Conservation (phyloP, 1,140 invertebrate species). For the Drosophila melanogaster region DNA sequence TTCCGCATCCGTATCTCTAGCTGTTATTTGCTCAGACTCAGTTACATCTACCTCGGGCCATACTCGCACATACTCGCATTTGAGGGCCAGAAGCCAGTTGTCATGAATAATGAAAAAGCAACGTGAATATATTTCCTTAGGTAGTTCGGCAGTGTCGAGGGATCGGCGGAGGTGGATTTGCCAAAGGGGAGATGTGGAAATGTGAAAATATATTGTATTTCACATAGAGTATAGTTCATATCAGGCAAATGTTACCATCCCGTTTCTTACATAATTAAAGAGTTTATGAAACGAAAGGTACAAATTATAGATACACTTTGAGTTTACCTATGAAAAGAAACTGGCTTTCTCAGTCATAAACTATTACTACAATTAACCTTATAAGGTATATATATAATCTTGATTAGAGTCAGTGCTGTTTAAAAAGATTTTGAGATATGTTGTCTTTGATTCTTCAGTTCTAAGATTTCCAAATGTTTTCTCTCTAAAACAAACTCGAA, state of each 20-base stretch:
- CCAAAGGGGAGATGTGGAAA: neutral
- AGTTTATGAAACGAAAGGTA: neutral
- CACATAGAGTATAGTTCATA: conserved; percentile 1
- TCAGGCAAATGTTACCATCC: conserved; percentile 10
- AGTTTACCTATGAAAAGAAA: neutral
- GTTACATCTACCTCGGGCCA: conserved; percentile 60
- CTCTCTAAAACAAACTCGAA: neutral
- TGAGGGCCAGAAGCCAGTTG: conserved; percentile 68
- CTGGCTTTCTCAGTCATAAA: no score
- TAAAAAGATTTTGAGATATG: no score
- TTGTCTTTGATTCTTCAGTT: no score
- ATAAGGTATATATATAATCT: no score
- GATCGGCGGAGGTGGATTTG: neutral
- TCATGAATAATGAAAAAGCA: conserved; percentile 82
- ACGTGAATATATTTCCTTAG: conserved; percentile 76
- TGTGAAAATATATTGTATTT: conserved; percentile 1
- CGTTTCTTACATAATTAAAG: conserved; percentile 18
- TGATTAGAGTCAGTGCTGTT: no score
- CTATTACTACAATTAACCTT: no score
- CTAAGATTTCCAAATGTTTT: neutral
- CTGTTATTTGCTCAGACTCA: conserved; percentile 71
- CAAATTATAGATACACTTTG: neutral
- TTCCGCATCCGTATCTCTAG: conserved; percentile 42
- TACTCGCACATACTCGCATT: conserved; percentile 26
- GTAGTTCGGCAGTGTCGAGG: conserved; percentile 14